Evolutionary conservation across 64 coral and sea anemone genomes (phyloP).

Genomic region (Montipora cactus): DNA sequence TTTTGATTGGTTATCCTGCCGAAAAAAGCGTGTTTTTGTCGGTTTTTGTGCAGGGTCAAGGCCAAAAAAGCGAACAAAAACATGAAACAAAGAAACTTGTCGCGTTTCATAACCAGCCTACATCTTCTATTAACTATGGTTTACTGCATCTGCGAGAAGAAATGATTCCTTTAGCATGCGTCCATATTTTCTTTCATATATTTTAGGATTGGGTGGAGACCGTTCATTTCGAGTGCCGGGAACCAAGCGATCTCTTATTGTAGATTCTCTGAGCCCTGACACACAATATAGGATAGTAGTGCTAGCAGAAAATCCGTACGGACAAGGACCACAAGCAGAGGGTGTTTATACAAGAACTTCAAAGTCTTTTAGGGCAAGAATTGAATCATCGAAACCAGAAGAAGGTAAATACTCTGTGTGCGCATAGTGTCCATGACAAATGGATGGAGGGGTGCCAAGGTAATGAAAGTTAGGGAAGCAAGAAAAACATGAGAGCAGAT

Average conservation of each 20-base stretch:
- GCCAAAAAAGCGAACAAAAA: too few relatives aligned
- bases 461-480: not conserved
- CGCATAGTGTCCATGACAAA: not conserved
- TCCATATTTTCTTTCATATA: not conserved
- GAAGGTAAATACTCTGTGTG: not conserved
- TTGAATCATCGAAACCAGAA: not conserved
- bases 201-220: not conserved
- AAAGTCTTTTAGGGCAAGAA: not conserved
- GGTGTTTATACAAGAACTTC: not conserved
- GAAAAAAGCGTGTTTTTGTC: too few relatives aligned
- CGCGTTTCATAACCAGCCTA: too few relatives aligned
- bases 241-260: not conserved
- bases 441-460: not conserved
- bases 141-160: not conserved
- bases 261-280: not conserved
- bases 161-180: not conserved
- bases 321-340: not conserved
- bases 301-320: not conserved
- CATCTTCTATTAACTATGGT: too few relatives aligned
- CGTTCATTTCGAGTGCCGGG: not conserved
- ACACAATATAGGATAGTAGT: not conserved
- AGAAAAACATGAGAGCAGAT: not conserved
- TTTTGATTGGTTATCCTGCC: too few relatives aligned
- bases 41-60: too few relatives aligned
- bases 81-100: too few relatives aligned